These are phyloP conservation scores for Drosophila tsacasi DNA, from an alignment of 1,140 invertebrate genomes.

Conservation along the genomic window DNA sequence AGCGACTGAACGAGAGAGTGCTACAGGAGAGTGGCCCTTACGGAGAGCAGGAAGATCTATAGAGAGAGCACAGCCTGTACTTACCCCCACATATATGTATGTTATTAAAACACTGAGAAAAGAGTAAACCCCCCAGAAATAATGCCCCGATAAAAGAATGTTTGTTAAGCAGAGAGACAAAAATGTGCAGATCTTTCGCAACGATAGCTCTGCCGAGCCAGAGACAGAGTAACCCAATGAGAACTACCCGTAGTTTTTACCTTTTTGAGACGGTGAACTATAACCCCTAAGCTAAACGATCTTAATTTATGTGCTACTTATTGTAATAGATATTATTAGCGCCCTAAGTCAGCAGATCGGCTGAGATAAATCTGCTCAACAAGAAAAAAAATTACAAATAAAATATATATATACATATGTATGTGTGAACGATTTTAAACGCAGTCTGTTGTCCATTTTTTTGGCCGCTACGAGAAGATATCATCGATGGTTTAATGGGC, in stretches of 20 bases:
- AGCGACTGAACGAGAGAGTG: no score
- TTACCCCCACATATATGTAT: constrained; percentile 14
- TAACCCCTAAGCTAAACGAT: constrained; percentile 40
- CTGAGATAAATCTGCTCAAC: constrained; percentile 55
- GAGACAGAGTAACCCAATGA: not conserved
- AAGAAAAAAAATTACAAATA: constrained; percentile 12
- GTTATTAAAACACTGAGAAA: constrained; percentile 2
- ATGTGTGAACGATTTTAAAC: constrained; percentile 40
- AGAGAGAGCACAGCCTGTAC: constrained; percentile 38
- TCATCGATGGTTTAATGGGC: constrained; percentile 26
- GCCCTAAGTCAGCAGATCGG: constrained; percentile 38
- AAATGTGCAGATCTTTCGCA: not conserved
- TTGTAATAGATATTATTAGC: constrained; percentile 67
- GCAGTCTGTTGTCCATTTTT: not conserved
- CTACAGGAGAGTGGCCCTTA: no score
- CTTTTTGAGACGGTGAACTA: constrained; percentile 20
- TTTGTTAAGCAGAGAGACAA: constrained; percentile 12
- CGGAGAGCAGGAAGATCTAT: constrained; percentile 17
- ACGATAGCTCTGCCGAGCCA: constrained; percentile 1
- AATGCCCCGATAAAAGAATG: not conserved
- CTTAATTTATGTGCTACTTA: constrained; percentile 50
- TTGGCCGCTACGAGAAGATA: constrained; percentile 1
- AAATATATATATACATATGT: constrained; percentile 27
- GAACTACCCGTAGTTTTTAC: constrained; percentile 27
- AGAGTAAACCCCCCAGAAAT: not conserved